Percentiles rank a stretch among this genome's conserved stretches.
phyloP scores from a whole-genome alignment of 2,888 invertebrate genomes.

The Aleiodes alternator region DNA sequence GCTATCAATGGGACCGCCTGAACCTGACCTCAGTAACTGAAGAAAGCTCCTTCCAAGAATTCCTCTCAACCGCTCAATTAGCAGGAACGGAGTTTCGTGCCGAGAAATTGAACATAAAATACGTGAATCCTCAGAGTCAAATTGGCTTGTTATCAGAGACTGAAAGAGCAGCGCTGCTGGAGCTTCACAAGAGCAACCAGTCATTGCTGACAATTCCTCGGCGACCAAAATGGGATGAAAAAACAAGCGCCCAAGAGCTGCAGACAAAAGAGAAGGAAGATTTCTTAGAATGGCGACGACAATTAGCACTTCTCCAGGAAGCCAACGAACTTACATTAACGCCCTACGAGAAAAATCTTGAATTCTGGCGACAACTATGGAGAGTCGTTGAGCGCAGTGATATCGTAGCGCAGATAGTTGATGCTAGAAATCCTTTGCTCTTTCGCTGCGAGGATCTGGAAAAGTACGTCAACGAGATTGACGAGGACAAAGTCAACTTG shows the following conservation, averaged over 20 bases:
- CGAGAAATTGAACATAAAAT: slow-evolving; percentile 90
- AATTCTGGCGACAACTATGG: slow-evolving; percentile 99
- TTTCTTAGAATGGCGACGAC: slow-evolving; percentile 94
- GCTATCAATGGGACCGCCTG: slow-evolving; percentile 92
- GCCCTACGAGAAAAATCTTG: slow-evolving; percentile 97
- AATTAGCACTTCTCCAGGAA: slow-evolving; percentile 87
- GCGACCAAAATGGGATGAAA: slow-evolving; percentile 88
- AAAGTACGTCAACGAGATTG: slow-evolving; percentile 87
- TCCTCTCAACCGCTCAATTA: slow-evolving; percentile 94
- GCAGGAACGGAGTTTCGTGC: slow-evolving; percentile 96
- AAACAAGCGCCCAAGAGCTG: slow-evolving; percentile 88
- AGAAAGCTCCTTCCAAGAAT: slow-evolving; percentile 97
- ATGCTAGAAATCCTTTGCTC: slow-evolving; percentile 96
- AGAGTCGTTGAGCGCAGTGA: slow-evolving; percentile 98
- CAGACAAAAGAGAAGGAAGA: slow-evolving; percentile 86
- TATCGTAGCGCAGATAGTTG: slow-evolving; percentile 94
- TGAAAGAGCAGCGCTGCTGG: slow-evolving; percentile 77
- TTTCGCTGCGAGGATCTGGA: slow-evolving; percentile 96
- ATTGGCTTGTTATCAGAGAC: slow-evolving; percentile 80
- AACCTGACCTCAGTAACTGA: slow-evolving; percentile 96
- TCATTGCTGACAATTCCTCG: slow-evolving; percentile 88
- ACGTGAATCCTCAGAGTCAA: slow-evolving; percentile 81
- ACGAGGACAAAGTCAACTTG: slow-evolving; percentile 84
- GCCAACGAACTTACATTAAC: slow-evolving; percentile 90
- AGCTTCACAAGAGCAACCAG: slow-evolving; percentile 79